Evolutionary conservation across 1,140 invertebrate species (phyloP), one percentile per base, ranked within the genome.

Genomic region (Drosophila santomea): DNA sequence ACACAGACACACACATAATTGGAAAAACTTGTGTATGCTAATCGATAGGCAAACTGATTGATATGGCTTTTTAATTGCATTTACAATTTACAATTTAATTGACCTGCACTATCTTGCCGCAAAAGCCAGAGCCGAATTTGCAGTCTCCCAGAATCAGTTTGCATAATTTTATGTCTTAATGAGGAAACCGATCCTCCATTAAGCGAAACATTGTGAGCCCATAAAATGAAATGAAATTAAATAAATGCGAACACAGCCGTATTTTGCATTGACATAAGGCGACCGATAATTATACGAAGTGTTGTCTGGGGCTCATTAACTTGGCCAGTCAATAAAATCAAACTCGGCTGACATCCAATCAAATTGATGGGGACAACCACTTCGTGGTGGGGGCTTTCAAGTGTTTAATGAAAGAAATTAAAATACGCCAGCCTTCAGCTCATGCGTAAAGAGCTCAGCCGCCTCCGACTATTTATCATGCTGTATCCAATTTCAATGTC

Each of bases 61-160:
- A 88, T 76, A 79, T 68, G 75, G 38, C 66, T 69, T 88, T 88
- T 88, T 83, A 76, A 85, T 85, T 75, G 71, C 69, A 73, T 88
- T 88, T 88, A 88, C 83, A 88, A 73, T 86, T 88, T 88, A 88
- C 83, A 88, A 83, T 83, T 88, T 83, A 86, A 86, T 86, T 82
- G 50, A 48, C 43, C 62, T 56, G 55, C 45, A 43, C 52, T 66
- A 50, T 48, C 45, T 12, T n/a, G 23, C 25, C 28, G 23, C 35
- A 28, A n/a, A 47, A 32, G 32, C 14, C 47, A 48, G 11, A 12
- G 39, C 59, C 51, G 5, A 74, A 75, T 32, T 32, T 8, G 32
- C 32, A 32, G 32, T 32, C 54, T 20, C 28, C n/a, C 12, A 67
- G 44, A 71, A 62, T 41, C 38, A 48, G 39, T 61, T 62, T 43